These are phyloP conservation scores for Leucoraja ocellata DNA, from an alignment of 2,797 vertebrate genomes.

Conservation along the genomic window DNA sequence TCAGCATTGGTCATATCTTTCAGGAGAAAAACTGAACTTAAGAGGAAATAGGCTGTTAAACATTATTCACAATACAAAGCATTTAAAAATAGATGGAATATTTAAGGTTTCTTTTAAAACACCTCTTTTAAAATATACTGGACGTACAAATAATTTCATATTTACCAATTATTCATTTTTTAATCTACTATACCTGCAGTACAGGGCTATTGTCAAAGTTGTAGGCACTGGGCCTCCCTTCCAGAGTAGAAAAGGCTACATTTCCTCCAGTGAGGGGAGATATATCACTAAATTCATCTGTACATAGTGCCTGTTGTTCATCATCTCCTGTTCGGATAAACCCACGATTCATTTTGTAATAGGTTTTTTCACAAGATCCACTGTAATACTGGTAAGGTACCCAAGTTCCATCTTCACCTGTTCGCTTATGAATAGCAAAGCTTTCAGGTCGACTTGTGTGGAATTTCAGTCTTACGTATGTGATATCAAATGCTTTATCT, in stretches of 20 bases:
- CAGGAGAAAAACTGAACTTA: not conserved
- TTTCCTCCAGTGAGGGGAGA: conserved; percentile 91
- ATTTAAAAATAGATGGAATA: not conserved
- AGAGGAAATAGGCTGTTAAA: not conserved
- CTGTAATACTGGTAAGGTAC: conserved; percentile 94
- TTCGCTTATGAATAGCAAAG: conserved; percentile 89
- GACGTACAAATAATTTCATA: conserved; percentile 47
- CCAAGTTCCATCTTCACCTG: conserved; percentile 71
- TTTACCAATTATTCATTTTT: conserved; percentile 43
- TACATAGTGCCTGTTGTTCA: conserved; percentile 88
- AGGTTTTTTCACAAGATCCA: conserved; percentile 89
- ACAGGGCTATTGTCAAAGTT: conserved; percentile 92
- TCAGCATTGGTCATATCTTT: not conserved
- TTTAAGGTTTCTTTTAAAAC: not conserved
- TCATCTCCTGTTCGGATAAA: conserved; percentile 87
- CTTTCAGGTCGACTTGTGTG: conserved; percentile 95
- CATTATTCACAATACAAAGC: not conserved
- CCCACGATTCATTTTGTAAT: conserved; percentile 66
- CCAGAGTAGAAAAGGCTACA: conserved; percentile 90
- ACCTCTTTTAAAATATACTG: not conserved
- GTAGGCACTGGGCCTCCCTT: conserved; percentile 86
- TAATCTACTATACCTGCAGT: conserved; percentile 68
- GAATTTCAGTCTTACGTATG: conserved; percentile 90
- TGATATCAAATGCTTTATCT: conserved; percentile 98
- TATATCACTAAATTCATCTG: conserved; percentile 95